Conservation (phyloP, 2,113 vertebrate genomes). For the Sinocyclocheilus anshuiensis region DNA sequence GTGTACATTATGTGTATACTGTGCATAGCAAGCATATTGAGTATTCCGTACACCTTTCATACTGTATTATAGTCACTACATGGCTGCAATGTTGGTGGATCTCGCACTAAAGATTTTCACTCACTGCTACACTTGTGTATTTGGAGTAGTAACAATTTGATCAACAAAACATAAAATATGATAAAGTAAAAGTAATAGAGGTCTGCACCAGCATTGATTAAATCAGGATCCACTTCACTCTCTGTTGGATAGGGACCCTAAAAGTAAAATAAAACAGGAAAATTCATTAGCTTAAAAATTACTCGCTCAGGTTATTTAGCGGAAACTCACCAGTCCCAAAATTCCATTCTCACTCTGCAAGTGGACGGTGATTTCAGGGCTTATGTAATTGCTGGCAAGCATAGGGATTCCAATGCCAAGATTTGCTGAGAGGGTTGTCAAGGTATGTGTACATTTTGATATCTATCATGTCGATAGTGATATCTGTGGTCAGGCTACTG, state of each 20-base stretch:
- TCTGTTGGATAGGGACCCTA: slow-evolving; percentile 86
- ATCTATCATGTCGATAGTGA: neutral
- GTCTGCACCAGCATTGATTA: slow-evolving; percentile 85
- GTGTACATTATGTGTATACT: no score
- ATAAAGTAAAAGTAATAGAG: slow-evolving; percentile 1
- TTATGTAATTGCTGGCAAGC: slow-evolving; percentile 87
- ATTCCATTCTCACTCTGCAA: slow-evolving; percentile 90
- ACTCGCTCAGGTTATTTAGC: neutral
- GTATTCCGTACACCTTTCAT: no score
- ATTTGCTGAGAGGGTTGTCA: slow-evolving; percentile 78
- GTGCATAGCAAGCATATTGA: no score
- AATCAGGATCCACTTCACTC: slow-evolving; percentile 83
- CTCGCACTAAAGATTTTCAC: neutral
- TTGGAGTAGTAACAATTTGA: neutral
- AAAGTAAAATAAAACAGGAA: neutral
- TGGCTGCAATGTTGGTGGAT: no score
- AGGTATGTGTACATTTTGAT: slow-evolving; percentile 57
- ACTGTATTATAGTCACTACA: no score
- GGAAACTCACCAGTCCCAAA: slow-evolving; percentile 83
- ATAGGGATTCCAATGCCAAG: slow-evolving; percentile 87
- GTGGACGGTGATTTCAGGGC: slow-evolving; percentile 83
- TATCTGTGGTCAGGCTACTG: neutral
- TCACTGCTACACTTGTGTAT: neutral
- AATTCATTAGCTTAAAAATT: neutral
- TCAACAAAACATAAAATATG: neutral